Evolutionary conservation across 2,888 invertebrate species (phyloP).

Genomic region (Myopa tessellatipennis): DNA sequence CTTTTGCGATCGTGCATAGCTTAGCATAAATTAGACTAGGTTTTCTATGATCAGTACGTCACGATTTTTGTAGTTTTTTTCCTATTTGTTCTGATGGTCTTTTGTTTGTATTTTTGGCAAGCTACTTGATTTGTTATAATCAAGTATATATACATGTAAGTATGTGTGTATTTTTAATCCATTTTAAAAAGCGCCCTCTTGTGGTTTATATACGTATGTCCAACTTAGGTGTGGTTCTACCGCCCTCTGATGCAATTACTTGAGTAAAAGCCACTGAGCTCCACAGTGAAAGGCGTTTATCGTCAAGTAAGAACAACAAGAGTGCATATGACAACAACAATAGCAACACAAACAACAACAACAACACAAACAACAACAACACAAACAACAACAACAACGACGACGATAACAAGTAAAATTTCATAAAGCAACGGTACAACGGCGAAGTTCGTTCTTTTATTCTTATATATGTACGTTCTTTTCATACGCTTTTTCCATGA

Average conservation of each 20-base stretch:
- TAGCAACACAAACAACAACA: not conserved
- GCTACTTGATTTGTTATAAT: not conserved
- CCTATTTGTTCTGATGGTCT: conserved; percentile 2
- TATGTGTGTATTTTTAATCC: not conserved
- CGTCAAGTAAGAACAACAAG: conserved; percentile 3
- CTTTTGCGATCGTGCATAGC: conserved; percentile 27
- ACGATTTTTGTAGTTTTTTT: conserved; percentile 16
- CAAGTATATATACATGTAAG: no score
- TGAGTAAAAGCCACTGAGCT: conserved; percentile 10
- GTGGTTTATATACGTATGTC: not conserved
- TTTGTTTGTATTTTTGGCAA: conserved; percentile 6
- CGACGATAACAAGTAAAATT: not conserved
- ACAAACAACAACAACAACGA: not conserved
- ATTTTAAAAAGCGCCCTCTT: not conserved
- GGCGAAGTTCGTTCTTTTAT: not conserved
- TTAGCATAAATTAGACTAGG: conserved; percentile 22
- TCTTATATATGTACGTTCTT: not conserved
- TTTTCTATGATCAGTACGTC: conserved; percentile 17
- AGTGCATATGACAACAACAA: not conserved
- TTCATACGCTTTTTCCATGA: conserved; percentile 12
- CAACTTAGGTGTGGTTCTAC: conserved; percentile 18
- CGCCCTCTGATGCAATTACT: conserved; percentile 3
- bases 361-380: not conserved
- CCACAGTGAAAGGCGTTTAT: conserved; percentile 23
- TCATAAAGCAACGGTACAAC: not conserved